Conservation (phyloP, 2,113 vertebrate genomes). For the Nothoprocta pentlandii region DNA sequence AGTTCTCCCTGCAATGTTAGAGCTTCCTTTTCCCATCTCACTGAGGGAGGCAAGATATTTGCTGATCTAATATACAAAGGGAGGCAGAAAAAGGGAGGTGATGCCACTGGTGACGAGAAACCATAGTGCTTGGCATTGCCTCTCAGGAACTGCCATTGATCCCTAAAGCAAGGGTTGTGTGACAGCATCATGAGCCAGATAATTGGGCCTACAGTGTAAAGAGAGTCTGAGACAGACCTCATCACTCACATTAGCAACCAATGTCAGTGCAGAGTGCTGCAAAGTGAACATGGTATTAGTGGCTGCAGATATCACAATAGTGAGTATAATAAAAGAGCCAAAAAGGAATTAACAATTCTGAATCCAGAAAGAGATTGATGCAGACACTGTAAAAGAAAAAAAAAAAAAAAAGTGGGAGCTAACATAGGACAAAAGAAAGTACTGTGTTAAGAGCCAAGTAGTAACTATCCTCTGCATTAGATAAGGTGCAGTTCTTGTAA, state of each 20-base stretch:
- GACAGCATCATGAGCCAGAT: background rate
- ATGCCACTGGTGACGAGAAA: background rate
- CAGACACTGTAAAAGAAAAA: background rate
- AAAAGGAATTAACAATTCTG: background rate
- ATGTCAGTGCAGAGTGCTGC: background rate
- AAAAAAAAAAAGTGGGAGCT: too few relatives aligned
- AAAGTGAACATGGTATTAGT: background rate
- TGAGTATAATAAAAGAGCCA: background rate
- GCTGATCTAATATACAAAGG: fast-evolving
- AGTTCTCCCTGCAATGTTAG: background rate
- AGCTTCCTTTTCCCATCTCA: background rate
- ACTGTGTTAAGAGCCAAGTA: background rate
- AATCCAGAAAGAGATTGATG: background rate
- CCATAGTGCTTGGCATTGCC: background rate
- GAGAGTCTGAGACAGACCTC: background rate
- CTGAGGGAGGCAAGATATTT: background rate
- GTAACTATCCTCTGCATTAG: background rate
- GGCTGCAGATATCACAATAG: background rate
- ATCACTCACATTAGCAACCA: background rate
- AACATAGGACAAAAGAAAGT: background rate
- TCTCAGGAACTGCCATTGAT: background rate
- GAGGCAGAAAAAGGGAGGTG: background rate
- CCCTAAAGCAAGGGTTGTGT: fast-evolving
- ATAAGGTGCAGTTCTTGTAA: background rate
- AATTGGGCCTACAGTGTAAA: background rate